Base-by-base conservation (phyloP, 2,888 invertebrate species). In the Epinotia bilunana region DNA sequence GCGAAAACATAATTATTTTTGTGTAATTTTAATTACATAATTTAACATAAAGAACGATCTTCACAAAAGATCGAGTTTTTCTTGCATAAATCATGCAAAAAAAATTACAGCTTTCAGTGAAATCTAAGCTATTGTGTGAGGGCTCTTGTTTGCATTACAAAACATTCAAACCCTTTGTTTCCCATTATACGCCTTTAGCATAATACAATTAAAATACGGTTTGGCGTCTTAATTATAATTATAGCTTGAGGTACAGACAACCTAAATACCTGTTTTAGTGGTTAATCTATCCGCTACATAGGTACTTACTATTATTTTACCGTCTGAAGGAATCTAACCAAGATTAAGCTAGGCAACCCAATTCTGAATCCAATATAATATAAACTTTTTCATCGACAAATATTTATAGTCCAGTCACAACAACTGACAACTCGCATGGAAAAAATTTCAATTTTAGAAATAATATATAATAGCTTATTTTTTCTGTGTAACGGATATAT, bases 121-220 rank as follows among this genome's bases (percentile, higher is more conserved):
- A 76, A 81, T 83, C 81, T 80, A 83, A 80, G 78, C 77, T 67
- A 72, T 76, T 63, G 78, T 77, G 65, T 68, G 76, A 74, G 73
- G 69, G 74, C 73, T 75, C 81, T 79, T 80, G 79, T 83, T 83
- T 83, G 82, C 82, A 83, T 83, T 79, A 80, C 80, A 84, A 86
- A 82, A 83, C 60, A 82, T 79, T 78, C 83, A 80, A 79, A 78
- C 72, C 79, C 79, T 81, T 83, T 82, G 80, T 84, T 76, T 78
- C 77, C 79, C 62, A 77, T 63, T 80, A 80, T 78, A 74, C 77
- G 77, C 79, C 77, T 39, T 74, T 39, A 78, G 77, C 68, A 77
- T 79, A 80, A 76, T 39, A 39, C 57, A 61, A 61, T 70, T 53
- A 49, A 69, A 69, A 69, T 60, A n/a, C 60, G 58, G 43, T 60